A percentile compares a stretch with the other conserved stretches of the same genome.
phyloP scores from a whole-genome alignment of 2,797 vertebrate genomes.

The Hippocampus kuda region DNA sequence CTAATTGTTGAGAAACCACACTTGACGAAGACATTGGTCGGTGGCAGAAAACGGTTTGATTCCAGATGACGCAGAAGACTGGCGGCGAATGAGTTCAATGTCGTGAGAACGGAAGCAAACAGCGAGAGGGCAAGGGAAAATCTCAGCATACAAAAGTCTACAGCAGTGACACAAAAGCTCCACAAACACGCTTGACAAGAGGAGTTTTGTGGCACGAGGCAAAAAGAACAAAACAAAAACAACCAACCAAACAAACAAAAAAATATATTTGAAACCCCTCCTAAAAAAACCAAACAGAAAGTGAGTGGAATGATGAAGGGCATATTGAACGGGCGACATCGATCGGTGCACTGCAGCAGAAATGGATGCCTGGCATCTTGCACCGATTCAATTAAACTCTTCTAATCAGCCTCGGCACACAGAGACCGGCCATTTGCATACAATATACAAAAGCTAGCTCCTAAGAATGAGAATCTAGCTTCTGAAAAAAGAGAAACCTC shows the following conservation, averaged over 20 bases:
- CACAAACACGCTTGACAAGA: neutral
- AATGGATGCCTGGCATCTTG: constrained; percentile 56
- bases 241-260: too few species aligned
- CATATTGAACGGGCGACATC: constrained; percentile 67
- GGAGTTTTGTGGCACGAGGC: constrained; percentile 6
- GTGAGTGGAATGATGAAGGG: constrained; percentile 57
- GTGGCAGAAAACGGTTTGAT: too few species aligned
- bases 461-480: neutral
- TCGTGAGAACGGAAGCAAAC: neutral
- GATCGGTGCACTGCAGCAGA: constrained; percentile 57
- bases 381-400: constrained; percentile 64
- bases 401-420: constrained; percentile 54
- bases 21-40: too few species aligned
- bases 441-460: neutral
- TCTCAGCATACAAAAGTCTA: neutral
- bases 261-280: too few species aligned
- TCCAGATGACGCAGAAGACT: too few species aligned
- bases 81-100: too few species aligned
- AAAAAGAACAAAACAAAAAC: neutral
- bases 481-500: neutral
- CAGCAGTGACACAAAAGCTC: neutral
- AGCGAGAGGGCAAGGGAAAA: neutral
- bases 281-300: constrained; percentile 14
- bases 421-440: constrained; percentile 15
- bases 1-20: too few species aligned